Conservation (phyloP, 2,797 vertebrate species). For the Characodon lateralis region DNA sequence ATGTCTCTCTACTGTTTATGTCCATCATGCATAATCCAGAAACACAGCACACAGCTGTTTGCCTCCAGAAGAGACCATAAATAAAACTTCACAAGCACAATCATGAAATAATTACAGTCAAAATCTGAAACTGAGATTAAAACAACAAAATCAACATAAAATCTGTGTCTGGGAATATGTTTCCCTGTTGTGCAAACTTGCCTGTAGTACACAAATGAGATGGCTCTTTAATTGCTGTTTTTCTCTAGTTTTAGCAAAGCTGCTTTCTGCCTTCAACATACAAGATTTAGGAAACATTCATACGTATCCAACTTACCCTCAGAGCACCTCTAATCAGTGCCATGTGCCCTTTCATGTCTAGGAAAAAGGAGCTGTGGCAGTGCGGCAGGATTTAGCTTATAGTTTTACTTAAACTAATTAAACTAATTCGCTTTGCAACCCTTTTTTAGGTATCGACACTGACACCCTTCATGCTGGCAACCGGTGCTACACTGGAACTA, state of each 20-base stretch:
- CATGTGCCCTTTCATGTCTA: constrained; percentile 8
- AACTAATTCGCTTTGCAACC: constrained; percentile 24
- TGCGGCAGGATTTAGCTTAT: constrained; percentile 18
- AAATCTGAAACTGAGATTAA: not conserved
- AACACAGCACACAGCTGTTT: not conserved
- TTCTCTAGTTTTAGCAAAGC: not conserved
- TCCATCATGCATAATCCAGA: not conserved
- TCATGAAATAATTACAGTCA: not conserved
- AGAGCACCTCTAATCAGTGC: constrained; percentile 1
- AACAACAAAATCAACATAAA: constrained; percentile 1
- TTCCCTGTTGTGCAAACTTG: constrained; percentile 13
- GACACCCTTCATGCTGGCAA: constrained; percentile 27
- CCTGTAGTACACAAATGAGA: not conserved
- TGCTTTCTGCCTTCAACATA: constrained; percentile 6
- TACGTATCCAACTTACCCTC: not conserved
- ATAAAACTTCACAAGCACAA: not conserved
- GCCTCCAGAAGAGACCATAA: not conserved
- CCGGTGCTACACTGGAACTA: constrained; percentile 26
- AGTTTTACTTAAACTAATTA: constrained; percentile 13
- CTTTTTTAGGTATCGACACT: constrained; percentile 25
- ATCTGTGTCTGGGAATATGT: constrained; percentile 4
- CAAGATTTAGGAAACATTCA: constrained; percentile 9
- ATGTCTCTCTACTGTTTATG: too few relatives aligned
- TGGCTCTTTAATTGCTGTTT: not conserved
- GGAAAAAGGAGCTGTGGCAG: not conserved